phyloP scores from a whole-genome alignment of 2,888 invertebrate genomes.

The Atrina japonica region DNA sequence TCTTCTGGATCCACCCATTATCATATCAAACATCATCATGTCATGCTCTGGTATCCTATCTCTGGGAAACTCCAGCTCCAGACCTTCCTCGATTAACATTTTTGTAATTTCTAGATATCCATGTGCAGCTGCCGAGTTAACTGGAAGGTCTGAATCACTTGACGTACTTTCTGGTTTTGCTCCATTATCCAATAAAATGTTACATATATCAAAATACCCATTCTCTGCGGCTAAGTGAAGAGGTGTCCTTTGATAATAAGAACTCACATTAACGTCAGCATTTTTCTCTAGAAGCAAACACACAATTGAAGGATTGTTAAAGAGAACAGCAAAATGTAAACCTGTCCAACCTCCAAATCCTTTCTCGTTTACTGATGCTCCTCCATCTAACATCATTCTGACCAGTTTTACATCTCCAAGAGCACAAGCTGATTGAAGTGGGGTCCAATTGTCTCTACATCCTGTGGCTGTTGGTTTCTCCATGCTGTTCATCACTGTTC shows the following conservation, averaged over 20 bases:
- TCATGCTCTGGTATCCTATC: slow-evolving; percentile 9
- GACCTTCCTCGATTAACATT: slow-evolving; percentile 47
- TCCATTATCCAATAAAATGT: slow-evolving; percentile 46
- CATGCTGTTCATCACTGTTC: slow-evolving; percentile 1
- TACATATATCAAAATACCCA: slow-evolving; percentile 43
- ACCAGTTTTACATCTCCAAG: slow-evolving; percentile 40
- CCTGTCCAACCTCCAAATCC: slow-evolving; percentile 47
- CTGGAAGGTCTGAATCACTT: slow-evolving; percentile 42
- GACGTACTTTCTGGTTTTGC: slow-evolving; percentile 46
- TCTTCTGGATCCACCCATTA: background rate
- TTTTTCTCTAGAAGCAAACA: slow-evolving; percentile 38
- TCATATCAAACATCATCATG: slow-evolving; percentile 4
- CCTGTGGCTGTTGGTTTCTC: slow-evolving; percentile 1
- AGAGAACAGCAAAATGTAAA: slow-evolving; percentile 50
- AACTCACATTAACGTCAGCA: slow-evolving; percentile 44
- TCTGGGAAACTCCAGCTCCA: slow-evolving; percentile 37
- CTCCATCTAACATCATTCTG: slow-evolving; percentile 37
- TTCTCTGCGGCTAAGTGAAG: slow-evolving; percentile 51
- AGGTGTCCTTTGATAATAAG: slow-evolving; percentile 41
- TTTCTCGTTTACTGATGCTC: slow-evolving; percentile 39
- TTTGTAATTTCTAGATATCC: slow-evolving; percentile 45
- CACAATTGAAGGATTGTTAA: slow-evolving; percentile 39
- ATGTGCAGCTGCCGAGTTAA: slow-evolving; percentile 51
- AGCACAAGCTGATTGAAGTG: slow-evolving; percentile 46
- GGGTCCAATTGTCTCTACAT: slow-evolving; percentile 35